phyloP scores from a whole-genome alignment of 2,797 vertebrate species.

The Cynodonichthys magdalenae region DNA sequence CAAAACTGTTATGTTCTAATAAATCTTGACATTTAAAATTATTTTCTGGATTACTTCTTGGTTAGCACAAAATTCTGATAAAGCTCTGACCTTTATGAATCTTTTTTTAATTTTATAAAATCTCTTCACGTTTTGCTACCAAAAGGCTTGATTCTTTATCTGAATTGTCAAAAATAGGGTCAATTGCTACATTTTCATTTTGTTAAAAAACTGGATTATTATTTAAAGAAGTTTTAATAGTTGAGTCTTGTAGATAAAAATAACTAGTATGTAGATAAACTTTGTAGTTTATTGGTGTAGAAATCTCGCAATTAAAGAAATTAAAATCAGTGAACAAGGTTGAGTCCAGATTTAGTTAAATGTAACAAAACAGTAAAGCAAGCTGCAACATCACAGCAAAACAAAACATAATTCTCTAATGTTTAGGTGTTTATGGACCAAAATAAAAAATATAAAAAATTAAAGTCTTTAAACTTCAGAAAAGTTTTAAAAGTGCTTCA shows the following conservation, averaged over 20 bases:
- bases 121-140: too few species aligned
- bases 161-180: too few species aligned
- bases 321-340: neutral
- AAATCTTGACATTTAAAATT: neutral
- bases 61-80: neutral
- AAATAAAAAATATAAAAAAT: constrained; percentile 19
- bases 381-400: constrained; percentile 17
- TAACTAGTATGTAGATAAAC: neutral
- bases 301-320: neutral
- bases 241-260: neutral
- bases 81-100: neutral
- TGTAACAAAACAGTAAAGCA: neutral
- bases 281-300: neutral
- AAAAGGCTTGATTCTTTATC: too few species aligned
- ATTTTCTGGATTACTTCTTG: neutral
- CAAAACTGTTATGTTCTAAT: constrained; percentile 25
- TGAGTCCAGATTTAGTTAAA: neutral
- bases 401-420: constrained; percentile 7
- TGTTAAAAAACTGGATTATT: too few species aligned
- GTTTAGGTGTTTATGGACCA: constrained; percentile 2
- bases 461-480: constrained; percentile 35
- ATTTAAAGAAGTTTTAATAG: neutral
- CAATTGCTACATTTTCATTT: too few species aligned
- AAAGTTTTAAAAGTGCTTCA: constrained; percentile 19
- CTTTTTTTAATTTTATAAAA: neutral